Base-by-base conservation (phyloP, 2,888 invertebrate genomes). In the Rhagonycha fulva region DNA sequence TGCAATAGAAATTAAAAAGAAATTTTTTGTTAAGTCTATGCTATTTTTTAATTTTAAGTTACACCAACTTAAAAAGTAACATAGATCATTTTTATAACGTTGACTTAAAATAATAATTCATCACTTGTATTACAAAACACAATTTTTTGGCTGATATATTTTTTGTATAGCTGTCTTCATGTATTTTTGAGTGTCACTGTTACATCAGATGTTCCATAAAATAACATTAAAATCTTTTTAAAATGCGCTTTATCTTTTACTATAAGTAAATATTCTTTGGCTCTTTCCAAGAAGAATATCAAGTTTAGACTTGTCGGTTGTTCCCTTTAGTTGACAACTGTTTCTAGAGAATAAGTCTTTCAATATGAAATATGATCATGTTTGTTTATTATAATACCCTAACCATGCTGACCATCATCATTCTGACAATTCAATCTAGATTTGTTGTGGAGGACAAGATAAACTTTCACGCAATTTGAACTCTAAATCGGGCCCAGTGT, bases 121-220 rank as follows among this genome's bases (percentile, higher is more conserved):
- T 23, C 63, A 66, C 63, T 24, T 19, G 63, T 66, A 24, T 66
- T 66, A 24, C 24, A 26, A 23, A 26, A 66, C 26, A 26, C 63
- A 66, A 66, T 26, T 68, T 68, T 68, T 47, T 30, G 62, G 71
- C 66, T 30, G 26, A 69, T 24, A 47, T 47, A 32, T 71, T 75
- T 78, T 78, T 80, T 81, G 79, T 81, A 80, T 81, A 81, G 80
- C 80, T 81, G 80, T 81, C 80, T 66, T 79, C 78, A 79, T 81
- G 81, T 81, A 81, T 77, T 74, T 80, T 81, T 81, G 80, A 77
- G 80, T 80, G 80, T 80, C 81, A 81, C 80, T 81, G 81, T 81
- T 81, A 81, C 79, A 80, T 76, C 73, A 80, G 79, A 80, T 81
- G 80, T 81, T 81, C 80, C 80, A 80, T 76, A 79, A 70, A 79